These are phyloP conservation scores for Polydrusus pterygomalis DNA, from an alignment of 2,888 invertebrate genomes.

Conservation along the genomic window DNA sequence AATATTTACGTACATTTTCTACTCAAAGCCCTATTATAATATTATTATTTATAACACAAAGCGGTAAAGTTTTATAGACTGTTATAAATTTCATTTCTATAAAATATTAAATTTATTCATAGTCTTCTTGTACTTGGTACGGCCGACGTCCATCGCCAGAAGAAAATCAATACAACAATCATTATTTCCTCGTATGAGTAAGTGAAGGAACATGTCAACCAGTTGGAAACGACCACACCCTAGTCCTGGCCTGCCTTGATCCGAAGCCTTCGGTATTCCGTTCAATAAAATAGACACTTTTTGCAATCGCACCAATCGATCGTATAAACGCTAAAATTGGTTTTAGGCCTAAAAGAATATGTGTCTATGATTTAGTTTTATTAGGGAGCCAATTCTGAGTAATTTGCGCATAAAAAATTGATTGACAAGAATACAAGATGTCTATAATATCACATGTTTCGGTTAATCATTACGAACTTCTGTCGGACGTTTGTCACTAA, in stretches of 20 bases:
- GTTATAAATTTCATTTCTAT: conserved; percentile 11
- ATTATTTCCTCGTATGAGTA: conserved; percentile 57
- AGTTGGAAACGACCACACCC: conserved; percentile 62
- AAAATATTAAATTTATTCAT: conserved; percentile 22
- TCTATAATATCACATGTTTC: no score
- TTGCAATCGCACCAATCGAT: not conserved
- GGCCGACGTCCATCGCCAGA: conserved; percentile 28
- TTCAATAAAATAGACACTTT: conserved; percentile 30
- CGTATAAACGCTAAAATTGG: not conserved
- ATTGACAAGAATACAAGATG: not conserved
- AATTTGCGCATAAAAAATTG: not conserved
- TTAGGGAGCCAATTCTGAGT: not conserved
- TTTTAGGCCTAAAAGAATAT: not conserved
- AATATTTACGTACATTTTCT: no score
- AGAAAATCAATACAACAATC: conserved; percentile 26
- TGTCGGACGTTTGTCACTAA: not conserved
- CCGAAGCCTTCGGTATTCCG: conserved; percentile 61
- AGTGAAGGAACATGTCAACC: conserved; percentile 53
- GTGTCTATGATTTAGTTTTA: not conserved
- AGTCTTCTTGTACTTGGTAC: conserved; percentile 39
- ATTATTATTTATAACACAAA: no score
- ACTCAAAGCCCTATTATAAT: no score
- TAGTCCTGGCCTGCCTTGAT: conserved; percentile 64
- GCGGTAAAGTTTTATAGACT: not conserved
- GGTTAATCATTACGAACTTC: not conserved